phyloP scores from a whole-genome alignment of 2,113 vertebrate genomes.

The Tragulus kanchil region DNA sequence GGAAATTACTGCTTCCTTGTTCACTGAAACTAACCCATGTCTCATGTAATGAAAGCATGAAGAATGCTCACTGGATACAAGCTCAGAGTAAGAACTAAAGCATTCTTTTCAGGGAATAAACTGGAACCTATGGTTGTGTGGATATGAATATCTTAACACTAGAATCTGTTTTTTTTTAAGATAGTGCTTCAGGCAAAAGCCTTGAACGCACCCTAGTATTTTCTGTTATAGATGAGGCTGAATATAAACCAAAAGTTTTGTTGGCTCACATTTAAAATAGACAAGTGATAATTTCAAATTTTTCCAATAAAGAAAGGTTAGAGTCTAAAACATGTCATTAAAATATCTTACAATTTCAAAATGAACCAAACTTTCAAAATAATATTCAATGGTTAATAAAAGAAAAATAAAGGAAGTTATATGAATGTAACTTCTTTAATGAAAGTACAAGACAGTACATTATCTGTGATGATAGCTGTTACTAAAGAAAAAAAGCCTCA shows the following conservation, averaged over 20 bases:
- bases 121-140: not conserved
- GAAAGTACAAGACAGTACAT: not conserved
- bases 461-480: accelerated
- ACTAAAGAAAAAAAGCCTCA: not conserved
- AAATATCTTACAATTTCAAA: not conserved
- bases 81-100: not conserved
- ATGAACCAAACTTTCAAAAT: not conserved
- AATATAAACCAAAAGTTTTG: not conserved
- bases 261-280: not conserved
- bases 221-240: not conserved
- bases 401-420: not conserved
- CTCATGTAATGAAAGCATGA: not conserved
- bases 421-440: not conserved
- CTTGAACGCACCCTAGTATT: not conserved
- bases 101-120: not conserved
- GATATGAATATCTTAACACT: not conserved
- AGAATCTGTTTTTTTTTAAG: not conserved
- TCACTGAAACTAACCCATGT: not conserved
- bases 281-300: not conserved
- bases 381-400: not conserved
- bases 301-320: not conserved
- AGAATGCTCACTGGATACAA: not conserved
- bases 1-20: not conserved
- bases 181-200: not conserved
- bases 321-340: not conserved